Evolutionary conservation across 2,888 invertebrate genomes (phyloP), one percentile per base, ranked within the genome.

Genomic region (Carterocephalus palaemon): DNA sequence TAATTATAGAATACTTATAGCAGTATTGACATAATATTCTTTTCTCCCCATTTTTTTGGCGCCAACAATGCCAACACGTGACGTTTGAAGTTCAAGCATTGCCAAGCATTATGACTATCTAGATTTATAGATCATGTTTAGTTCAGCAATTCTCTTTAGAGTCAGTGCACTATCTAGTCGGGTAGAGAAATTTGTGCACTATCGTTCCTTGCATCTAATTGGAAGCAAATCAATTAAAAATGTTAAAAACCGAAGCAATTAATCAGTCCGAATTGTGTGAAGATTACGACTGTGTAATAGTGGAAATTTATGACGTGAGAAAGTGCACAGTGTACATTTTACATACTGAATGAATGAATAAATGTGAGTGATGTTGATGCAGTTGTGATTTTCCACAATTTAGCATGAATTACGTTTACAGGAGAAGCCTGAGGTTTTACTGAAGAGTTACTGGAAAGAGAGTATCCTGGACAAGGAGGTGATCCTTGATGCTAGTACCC

Each of bases 401-500:
- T 24, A 8, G 26, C 3, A 7, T 20, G 9, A 24, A 4, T 16
- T 12, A 7, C 16, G 8, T 59, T 58, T 70, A 33, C 59, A 85
- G 85, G 82, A 85, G 53, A 66, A 64, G 50, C 54, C 56, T n/a
- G 81, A 82, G 53, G 60, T 70, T 33, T 60, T 66, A 16, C 57
- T 54, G 53, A 79, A 76, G 59, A 60, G 64, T 39, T 75, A 69
- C 50, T 82, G 83, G 82, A 55, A 54, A 46, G 69, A 67, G 24
- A 70, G 59, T 54, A 57, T 59, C 7, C 64, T 60, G 52, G 73
- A 69, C 15, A 78, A 73, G 49, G 81, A 78, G 56, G 77, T 85
- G 34, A 48, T 84, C 40, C 67, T 92, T 56, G 90, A 91, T 60
- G 92, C 90, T 2, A 85, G 90, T 31, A 74, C 76, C 19, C 71